Base-by-base conservation (phyloP, 2,888 invertebrate species). In the Micoletzkya japonica region DNA sequence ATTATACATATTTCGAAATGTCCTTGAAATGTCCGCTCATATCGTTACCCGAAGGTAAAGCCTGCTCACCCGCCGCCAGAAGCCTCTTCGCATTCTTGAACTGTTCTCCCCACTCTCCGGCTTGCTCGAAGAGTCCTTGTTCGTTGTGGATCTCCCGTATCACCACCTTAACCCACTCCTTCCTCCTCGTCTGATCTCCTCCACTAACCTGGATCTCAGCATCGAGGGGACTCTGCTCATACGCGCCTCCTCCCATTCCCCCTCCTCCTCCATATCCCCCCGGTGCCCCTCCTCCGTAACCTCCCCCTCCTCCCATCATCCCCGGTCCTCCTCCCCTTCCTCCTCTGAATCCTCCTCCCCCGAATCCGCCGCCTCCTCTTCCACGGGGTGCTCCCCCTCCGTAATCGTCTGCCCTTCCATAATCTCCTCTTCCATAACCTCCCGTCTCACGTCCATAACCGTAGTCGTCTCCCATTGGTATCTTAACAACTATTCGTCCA, bases 11-110 rank as follows among this genome's bases (percentile, higher is more conserved):
- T 10, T 10, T 44, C 44, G 44, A 14, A 14, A 44, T 14, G 14
- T 10, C 10, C 14, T 10, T 44, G 44, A 14, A 44, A 44, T 44
- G 20, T 44, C 14, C 44, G 20, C 10, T 20, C 20, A 10, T 30
- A 24, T 3, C 17, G 30, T 24, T 30, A 3, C 4, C 17, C n/a
- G 6, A 50, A 63, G 24, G 2, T 34, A 24, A 30, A 30, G 37
- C 32, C 17, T 4, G 37, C 58, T 24, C 49, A 80, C 80, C 80
- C 17, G 80, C 73, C 26, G 75, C 74, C n/a, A 84, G 70, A 30
- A 84, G 73, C n/a, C 84, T 74, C 39, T 77, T 73, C 0, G 83
- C 83, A 58, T 84, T 84, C 49, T 81, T 77, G 69, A 82, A 84
- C 71, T 83, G 82, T 20, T 81, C 81, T 17, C 81, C 82, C 56